Conservation (phyloP, 2,113 vertebrate species). For the Sprattus sprattus region DNA sequence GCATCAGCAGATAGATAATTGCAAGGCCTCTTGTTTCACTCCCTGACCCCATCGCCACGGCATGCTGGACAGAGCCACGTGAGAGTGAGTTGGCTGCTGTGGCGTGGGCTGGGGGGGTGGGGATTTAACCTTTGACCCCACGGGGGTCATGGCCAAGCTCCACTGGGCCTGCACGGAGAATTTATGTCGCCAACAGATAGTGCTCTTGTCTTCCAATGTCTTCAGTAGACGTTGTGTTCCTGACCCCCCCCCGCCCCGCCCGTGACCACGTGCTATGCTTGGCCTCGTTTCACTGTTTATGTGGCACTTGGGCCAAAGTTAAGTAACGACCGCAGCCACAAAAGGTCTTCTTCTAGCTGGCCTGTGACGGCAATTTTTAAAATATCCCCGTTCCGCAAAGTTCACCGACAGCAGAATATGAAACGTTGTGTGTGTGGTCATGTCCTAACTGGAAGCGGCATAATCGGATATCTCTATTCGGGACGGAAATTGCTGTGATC, state of each 20-base stretch:
- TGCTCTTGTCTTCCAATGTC: not conserved
- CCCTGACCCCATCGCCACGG: not conserved
- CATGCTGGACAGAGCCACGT: not conserved
- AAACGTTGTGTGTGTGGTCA: conserved; percentile 21
- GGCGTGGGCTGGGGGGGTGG: not conserved
- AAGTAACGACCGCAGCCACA: too few species aligned
- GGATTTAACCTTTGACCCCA: not conserved
- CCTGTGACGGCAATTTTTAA: not conserved
- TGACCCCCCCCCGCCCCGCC: not conserved
- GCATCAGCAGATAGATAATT: conserved; percentile 8
- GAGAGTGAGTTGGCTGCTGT: not conserved
- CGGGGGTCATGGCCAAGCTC: not conserved
- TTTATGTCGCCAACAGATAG: not conserved
- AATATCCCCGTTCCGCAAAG: not conserved
- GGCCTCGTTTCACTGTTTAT: too few species aligned
- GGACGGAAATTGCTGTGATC: conserved; percentile 50
- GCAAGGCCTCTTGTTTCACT: not conserved
- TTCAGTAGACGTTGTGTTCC: not conserved
- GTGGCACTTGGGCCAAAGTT: too few species aligned
- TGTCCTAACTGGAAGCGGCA: conserved; percentile 38
- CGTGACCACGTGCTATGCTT: not conserved
- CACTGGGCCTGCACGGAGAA: not conserved
- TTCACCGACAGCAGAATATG: conserved; percentile 12
- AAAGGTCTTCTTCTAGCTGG: not conserved
- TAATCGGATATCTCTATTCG: conserved; percentile 54